phyloP scores from a whole-genome alignment of 1,140 invertebrate species.

The Lucilia cuprina region DNA sequence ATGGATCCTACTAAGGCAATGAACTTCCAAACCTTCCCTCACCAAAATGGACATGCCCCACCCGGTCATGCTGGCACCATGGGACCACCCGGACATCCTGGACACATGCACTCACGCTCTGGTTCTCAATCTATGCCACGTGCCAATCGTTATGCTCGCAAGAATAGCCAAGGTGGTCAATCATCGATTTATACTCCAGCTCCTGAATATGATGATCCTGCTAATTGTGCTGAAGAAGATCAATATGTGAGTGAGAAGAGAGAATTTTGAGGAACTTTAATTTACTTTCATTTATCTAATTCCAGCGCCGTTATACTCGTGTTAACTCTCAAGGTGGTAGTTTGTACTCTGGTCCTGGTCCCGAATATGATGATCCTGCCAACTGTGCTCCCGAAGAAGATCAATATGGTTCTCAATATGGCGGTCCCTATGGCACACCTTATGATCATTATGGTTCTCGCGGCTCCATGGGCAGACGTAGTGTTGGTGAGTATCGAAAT shows the following conservation, averaged over 20 bases:
- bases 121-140: conserved; percentile 87
- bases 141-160: conserved; percentile 74
- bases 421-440: conserved; percentile 78
- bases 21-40: conserved; percentile 88
- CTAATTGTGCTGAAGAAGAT: conserved; percentile 86
- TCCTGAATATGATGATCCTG: conserved; percentile 88
- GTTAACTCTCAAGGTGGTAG: conserved; percentile 61
- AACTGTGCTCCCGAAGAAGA: conserved; percentile 89
- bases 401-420: conserved; percentile 85
- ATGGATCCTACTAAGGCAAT: conserved; percentile 89
- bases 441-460: conserved; percentile 87
- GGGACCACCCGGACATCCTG: conserved; percentile 72
- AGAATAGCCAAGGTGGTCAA: conserved; percentile 71
- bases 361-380: conserved; percentile 90
- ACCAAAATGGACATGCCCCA: conserved; percentile 72
- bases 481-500: conserved; percentile 62
- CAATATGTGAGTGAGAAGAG: conserved; percentile 70
- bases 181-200: conserved; percentile 76
- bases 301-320: conserved; percentile 59
- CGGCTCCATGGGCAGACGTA: conserved; percentile 76
- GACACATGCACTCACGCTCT: conserved; percentile 80
- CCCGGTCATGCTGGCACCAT: conserved; percentile 76
- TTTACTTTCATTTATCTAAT: not conserved
- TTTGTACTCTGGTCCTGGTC: conserved; percentile 66
- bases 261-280: not conserved